Evolutionary conservation across 2,113 vertebrate species (phyloP), one percentile per base, ranked within the genome.

Genomic region (Paralichthys olivaceus): DNA sequence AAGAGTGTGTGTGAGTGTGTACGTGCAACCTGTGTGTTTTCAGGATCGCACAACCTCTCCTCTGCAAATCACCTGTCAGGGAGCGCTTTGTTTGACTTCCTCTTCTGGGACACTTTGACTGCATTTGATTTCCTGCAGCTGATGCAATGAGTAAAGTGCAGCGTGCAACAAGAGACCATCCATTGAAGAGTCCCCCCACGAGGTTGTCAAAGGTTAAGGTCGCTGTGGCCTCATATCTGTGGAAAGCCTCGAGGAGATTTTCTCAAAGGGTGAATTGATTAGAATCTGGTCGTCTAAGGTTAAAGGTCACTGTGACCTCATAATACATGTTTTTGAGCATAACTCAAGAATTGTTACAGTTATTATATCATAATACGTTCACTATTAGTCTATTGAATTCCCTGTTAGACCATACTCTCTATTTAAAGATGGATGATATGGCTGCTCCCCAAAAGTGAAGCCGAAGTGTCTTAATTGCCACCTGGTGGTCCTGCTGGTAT

Each of bases 81-180:
- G 3, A 60, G 66, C 32, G 76, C 68, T 78, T 59, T 69, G 71
- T 74, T 75, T 25, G 54, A 45, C 57, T 59, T 49, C 29, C 53
- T 67, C 75, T 87, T 75, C 26, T 57, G 53, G 22, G 60, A 80
- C 74, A 64, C 56, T 64, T 77, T 15, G 45, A 65, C 19, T 47
- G 45, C 55, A n/a, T 79, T 85, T 78, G 49, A 77, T 84, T 86
- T 82, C 57, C 45, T 29, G 26, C 45, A 34, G 64, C 67, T 70
- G 72, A 80, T 66, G 69, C 45, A 76, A 80, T 66, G 28, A 75
- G 26, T 67, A 45, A 75, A 87, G 56, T 26, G 20, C 23, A 17
- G 71, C 47, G 32, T 67, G 72, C 1, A 7, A 57, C 63, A 17
- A 59, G 54, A 68, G 40, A 40, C 45, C 64, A 55, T 70, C 51